Evolutionary conservation across 2,888 invertebrate species (phyloP).

Genomic region (Watsonalla binaria): DNA sequence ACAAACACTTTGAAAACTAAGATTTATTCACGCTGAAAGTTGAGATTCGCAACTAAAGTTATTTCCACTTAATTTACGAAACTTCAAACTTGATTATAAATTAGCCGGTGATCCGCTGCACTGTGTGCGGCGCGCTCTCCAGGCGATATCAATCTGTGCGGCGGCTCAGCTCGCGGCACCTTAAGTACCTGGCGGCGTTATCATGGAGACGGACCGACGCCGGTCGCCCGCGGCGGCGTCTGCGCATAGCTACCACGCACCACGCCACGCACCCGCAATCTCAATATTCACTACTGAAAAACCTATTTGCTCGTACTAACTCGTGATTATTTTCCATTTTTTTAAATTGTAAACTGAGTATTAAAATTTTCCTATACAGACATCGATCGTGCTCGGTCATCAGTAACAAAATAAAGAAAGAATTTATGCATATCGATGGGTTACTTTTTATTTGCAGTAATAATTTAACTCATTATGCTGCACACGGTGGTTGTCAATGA

Average conservation of each 20-base stretch:
- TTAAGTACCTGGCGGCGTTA: slow-evolving; percentile 63
- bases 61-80: slow-evolving; percentile 72
- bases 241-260: slow-evolving; percentile 28
- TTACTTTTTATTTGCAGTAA: slow-evolving; percentile 73
- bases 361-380: slow-evolving; percentile 7
- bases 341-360: too few species aligned
- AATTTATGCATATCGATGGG: slow-evolving; percentile 53
- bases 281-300: neutral
- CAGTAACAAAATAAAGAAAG: slow-evolving; percentile 62
- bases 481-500: slow-evolving; percentile 71
- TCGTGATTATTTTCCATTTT: too few species aligned
- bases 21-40: slow-evolving; percentile 51
- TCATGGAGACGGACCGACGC: slow-evolving; percentile 71
- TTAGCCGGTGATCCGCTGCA: slow-evolving; percentile 71
- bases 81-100: slow-evolving; percentile 57
- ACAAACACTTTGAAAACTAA: slow-evolving; percentile 69
- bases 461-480: slow-evolving; percentile 76
- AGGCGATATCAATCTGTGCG: slow-evolving; percentile 63
- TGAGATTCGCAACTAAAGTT: slow-evolving; percentile 76
- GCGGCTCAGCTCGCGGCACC: slow-evolving; percentile 36
- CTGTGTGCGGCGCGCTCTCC: slow-evolving; percentile 74
- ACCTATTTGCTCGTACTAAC: neutral
- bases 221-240: slow-evolving; percentile 44
- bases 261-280: slow-evolving; percentile 13
- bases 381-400: slow-evolving; percentile 41